phyloP scores from a whole-genome alignment of 2,888 invertebrate genomes.

The Xestia sexstrigata region DNA sequence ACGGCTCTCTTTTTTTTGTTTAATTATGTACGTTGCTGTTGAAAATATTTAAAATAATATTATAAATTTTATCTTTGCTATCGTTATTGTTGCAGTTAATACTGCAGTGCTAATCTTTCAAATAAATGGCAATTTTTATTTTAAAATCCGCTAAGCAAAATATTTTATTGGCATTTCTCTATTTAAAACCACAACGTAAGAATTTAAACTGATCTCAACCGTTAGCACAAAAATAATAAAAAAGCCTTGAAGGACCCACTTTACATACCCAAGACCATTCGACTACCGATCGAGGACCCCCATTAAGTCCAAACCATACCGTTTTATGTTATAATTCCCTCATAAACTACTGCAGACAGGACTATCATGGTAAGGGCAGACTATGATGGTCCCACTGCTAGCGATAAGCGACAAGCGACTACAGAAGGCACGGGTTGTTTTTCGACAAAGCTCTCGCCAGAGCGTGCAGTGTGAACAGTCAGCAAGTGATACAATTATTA shows the following conservation, averaged over 20 bases:
- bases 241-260: not conserved
- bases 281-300: constrained; percentile 45
- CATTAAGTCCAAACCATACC: constrained; percentile 58
- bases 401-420: not conserved
- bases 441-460: too few relatives aligned
- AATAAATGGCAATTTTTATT: too few relatives aligned
- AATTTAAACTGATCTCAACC: not conserved
- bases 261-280: constrained; percentile 25
- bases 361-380: constrained; percentile 68
- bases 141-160: too few relatives aligned
- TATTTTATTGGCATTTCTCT: not conserved
- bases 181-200: not conserved
- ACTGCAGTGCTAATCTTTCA: not conserved
- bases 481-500: too few relatives aligned
- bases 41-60: too few relatives aligned
- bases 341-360: constrained; percentile 76
- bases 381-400: not conserved
- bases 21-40: too few relatives aligned
- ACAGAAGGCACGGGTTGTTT: too few relatives aligned
- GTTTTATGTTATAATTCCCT: constrained; percentile 78
- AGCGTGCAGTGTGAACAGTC: too few relatives aligned
- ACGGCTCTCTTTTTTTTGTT: too few relatives aligned
- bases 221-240: not conserved
- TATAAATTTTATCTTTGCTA: too few relatives aligned
- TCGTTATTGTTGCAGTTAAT: not conserved